phyloP scores from a whole-genome alignment of 2,113 vertebrate genomes.

The Paralichthys olivaceus region DNA sequence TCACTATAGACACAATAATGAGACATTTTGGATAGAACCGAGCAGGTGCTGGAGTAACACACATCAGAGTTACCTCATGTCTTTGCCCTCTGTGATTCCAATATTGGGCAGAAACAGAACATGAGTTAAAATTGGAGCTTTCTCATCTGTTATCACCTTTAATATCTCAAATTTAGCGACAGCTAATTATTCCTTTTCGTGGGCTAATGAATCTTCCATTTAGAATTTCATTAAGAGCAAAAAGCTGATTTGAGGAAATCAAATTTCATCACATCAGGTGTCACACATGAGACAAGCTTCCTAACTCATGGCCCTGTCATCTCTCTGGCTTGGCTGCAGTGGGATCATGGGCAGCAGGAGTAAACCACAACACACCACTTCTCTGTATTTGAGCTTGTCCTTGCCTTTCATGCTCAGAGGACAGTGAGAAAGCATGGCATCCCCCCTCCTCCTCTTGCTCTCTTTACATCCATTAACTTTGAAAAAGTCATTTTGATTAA shows the following conservation, averaged over 20 bases:
- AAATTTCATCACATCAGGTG: slow-evolving; percentile 10
- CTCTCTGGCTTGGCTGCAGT: slow-evolving; percentile 50
- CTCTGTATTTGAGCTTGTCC: slow-evolving; percentile 48
- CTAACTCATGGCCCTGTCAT: slow-evolving; percentile 56
- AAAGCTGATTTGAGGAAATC: neutral
- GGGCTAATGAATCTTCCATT: neutral
- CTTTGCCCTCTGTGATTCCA: slow-evolving; percentile 30
- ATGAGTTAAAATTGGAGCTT: slow-evolving; percentile 44
- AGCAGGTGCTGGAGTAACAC: slow-evolving; percentile 64
- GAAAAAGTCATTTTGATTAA: slow-evolving; percentile 68
- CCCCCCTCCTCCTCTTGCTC: slow-evolving; percentile 25
- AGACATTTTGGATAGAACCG: neutral
- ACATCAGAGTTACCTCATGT: slow-evolving; percentile 48
- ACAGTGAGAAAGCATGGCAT: slow-evolving; percentile 55
- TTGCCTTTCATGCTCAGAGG: slow-evolving; percentile 66
- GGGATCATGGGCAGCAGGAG: slow-evolving; percentile 29
- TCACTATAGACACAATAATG: neutral
- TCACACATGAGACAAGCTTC: slow-evolving; percentile 54
- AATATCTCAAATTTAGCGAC: neutral
- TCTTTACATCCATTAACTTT: slow-evolving; percentile 73
- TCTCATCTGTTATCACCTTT: slow-evolving; percentile 49
- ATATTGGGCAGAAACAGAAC: slow-evolving; percentile 19
- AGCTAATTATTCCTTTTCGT: neutral
- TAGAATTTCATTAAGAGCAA: neutral
- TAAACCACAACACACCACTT: slow-evolving; percentile 21